A percentile compares a stretch with the other conserved stretches of the same genome.
Evolutionary conservation across 2,113 vertebrate genomes (phyloP).

Genomic region (Ochotona princeps): DNA sequence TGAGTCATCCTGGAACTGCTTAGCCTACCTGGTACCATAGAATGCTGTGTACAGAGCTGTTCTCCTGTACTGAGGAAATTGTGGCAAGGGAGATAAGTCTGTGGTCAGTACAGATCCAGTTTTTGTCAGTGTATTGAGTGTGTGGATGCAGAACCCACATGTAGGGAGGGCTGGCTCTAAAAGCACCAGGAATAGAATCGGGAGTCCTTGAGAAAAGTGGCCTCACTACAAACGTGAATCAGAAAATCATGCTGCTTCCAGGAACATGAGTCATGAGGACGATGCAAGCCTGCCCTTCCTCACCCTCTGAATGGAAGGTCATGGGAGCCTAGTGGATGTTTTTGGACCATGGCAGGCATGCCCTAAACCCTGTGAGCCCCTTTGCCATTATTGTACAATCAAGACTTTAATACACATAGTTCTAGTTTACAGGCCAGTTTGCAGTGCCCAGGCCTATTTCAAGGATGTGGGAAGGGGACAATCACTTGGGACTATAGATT

Average conservation of each 20-base stretch:
- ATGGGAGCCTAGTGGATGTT: not conserved
- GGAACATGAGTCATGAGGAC: not conserved
- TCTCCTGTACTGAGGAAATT: too few species aligned
- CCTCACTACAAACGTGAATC: constrained; percentile 6
- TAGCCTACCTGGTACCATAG: too few species aligned
- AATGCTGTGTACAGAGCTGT: too few species aligned
- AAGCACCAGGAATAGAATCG: not conserved
- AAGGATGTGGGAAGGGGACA: not conserved
- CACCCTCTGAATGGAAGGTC: not conserved
- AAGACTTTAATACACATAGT: not conserved
- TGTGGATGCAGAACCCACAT: too few species aligned
- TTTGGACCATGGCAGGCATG: not conserved
- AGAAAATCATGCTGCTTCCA: constrained; percentile 42
- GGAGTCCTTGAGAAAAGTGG: constrained; percentile 25
- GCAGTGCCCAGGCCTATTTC: constrained; percentile 39
- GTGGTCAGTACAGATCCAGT: too few species aligned
- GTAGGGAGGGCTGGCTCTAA: too few species aligned
- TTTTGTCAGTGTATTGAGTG: too few species aligned
- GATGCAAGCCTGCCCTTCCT: not conserved
- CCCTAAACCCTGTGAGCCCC: not conserved
- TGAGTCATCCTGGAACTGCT: too few species aligned
- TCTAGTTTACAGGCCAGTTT: constrained; percentile 21
- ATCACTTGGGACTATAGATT: constrained; percentile 24
- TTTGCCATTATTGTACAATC: not conserved
- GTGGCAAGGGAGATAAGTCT: too few species aligned